Evolutionary conservation across 2,113 vertebrate genomes (phyloP), one percentile per base, ranked within the genome.

Genomic region (Thomomys bottae): DNA sequence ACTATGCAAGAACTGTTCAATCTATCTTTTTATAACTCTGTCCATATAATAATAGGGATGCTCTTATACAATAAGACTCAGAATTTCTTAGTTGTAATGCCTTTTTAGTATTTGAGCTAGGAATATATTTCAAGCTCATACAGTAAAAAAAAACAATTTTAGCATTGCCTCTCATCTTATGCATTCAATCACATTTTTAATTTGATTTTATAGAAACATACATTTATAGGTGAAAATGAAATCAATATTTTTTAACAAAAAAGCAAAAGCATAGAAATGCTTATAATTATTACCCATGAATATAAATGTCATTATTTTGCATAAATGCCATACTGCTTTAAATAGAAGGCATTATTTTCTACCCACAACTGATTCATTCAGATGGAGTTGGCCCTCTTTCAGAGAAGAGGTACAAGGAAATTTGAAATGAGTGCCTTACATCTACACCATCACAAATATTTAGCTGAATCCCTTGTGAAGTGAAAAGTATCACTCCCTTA

Each of bases 361-460:
- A 40, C 24, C 14, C 57, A 75, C 17, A 40, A 82, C 12, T 64
- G 67, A 67, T 20, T 3, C 57, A 23, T 36, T 63, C 87, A 34
- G 26, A 77, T 84, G 67, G 86, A 68, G 14, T 42, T 59, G n/a
- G 10, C 66, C 42, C 77, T 78, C 42, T 92, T 64, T 49, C 49
- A 76, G 36, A 73, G 57, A 89, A 73, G 3, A 75, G 40, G 8
- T 73, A 82, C 32, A 81, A 94, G 32, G 70, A 88, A 87, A 68
- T 76, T 76, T 42, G 11, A 78, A 90, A 84, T 87, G 84, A 90
- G 57, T 59, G 28, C 72, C 76, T 26, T 75, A 85, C 32, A 81
- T 90, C 67, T 87, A 38, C 57, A 75, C 57, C 14, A 75, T 89
- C 32, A 84, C 4, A 72, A 85, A 57, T 6, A 75, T 77, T 93